Evolutionary conservation across 92 coral and sea anemone genomes (phyloP).

Genomic region (Epizoanthus scotinus): DNA sequence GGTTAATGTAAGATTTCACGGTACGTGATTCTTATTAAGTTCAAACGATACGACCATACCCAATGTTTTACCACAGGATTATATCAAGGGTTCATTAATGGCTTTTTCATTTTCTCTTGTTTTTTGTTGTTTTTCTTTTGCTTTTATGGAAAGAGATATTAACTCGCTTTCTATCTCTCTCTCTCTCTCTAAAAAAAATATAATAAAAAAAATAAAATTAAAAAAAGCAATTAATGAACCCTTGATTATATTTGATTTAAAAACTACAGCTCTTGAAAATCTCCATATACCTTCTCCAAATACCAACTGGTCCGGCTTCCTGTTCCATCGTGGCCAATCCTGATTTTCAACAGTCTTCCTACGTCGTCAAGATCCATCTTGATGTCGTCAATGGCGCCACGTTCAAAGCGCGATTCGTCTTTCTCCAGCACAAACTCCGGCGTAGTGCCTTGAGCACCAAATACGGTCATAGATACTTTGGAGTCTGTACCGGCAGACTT

Average conservation of each 20-base stretch:
- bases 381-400: slow-evolving; percentile 74
- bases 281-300: slow-evolving; percentile 78
- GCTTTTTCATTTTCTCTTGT: no score
- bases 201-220: no score
- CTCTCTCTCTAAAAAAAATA: no score
- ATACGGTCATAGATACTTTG: slow-evolving; percentile 66
- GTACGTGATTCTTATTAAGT: not conserved
- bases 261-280: not conserved
- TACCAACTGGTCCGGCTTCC: slow-evolving; percentile 93
- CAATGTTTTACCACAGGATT: not conserved
- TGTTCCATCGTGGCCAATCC: slow-evolving; percentile 87
- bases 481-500: slow-evolving; percentile 93
- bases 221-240: no score
- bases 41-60: not conserved
- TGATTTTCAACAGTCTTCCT: slow-evolving; percentile 83
- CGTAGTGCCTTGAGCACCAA: slow-evolving; percentile 87
- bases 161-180: no score
- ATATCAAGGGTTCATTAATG: no score
- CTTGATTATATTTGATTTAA: not conserved
- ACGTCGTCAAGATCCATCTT: slow-evolving; percentile 88
- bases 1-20: no score
- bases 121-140: no score
- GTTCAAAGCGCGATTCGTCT: slow-evolving; percentile 92
- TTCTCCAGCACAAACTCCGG: slow-evolving; percentile 78
- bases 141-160: no score